Base-by-base conservation (phyloP, 2,888 invertebrate genomes). In the Antheraea assamensis region DNA sequence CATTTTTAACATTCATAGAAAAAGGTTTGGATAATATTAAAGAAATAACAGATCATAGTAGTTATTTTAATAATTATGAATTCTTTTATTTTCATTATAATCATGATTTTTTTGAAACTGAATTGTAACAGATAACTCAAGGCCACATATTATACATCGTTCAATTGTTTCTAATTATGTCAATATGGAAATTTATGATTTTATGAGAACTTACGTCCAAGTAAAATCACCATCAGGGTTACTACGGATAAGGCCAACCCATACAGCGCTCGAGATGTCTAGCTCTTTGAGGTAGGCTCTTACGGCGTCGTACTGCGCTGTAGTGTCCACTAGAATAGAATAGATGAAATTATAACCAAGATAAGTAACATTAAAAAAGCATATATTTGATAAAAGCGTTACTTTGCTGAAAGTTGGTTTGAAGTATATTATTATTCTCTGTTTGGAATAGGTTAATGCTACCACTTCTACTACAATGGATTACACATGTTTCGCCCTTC, bases 191-290 rank as follows among this genome's bases (percentile, higher is more conserved):
- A 42, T 42, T 42, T 42, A 35, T 35, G 7, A 71, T 49, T 85
- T 15, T 30, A 30, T 13, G 27, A 30, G 17, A 68, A 96, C 97
- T 95, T 93, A 97, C 97, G 97, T 97, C 97, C 97, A 97, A 81
- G 96, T 95, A 85, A 97, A 97, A 78, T 96, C 96, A 74, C 96
- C 96, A 80, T 96, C 96, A 74, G 96, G 96, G 82, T 96, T 96
- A 82, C 96, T 96, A 81, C 96, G 96, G 83, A 97, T 97, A 78
- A 97, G 95, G 75, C 97, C 97, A 81, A 97, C 97, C 97, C 97
- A 97, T 76, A 97, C 97, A 73, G 96, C 96, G 86, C 96, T 97
- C 66, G 96, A 95, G 76, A 97, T 97, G 87, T 97, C 97, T 90
- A 97, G 89, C 87, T 97, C 97, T 87, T 97, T 97, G 78, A 97